A percentile compares a stretch with the other conserved stretches of the same genome.
phyloP scores from a whole-genome alignment of 2,113 vertebrate species.

The Tenebrosternarchus preto region DNA sequence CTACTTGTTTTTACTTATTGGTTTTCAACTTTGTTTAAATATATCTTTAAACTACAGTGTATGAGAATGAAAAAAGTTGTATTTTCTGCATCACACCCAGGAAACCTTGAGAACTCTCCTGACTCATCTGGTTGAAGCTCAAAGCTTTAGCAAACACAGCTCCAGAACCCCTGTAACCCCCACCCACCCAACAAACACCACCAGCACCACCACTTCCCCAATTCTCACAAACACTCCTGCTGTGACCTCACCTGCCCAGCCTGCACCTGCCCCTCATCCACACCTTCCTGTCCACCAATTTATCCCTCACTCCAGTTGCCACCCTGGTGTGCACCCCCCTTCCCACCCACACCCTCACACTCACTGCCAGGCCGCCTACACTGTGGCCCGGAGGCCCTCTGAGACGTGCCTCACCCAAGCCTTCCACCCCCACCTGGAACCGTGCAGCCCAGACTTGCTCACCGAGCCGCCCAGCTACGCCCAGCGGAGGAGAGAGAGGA shows the following conservation, averaged over 20 bases:
- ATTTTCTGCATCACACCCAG: background rate
- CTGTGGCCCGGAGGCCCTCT: slow-evolving; percentile 16
- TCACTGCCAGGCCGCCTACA: background rate
- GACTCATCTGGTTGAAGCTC: slow-evolving; percentile 18
- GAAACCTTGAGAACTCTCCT: slow-evolving; percentile 34
- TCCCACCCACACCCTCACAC: background rate
- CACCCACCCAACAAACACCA: background rate
- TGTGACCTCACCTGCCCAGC: background rate
- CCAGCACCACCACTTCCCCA: background rate
- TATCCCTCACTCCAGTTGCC: background rate
- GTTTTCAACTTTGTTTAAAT: no score
- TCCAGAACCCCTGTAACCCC: background rate
- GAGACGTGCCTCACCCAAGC: slow-evolving; percentile 25
- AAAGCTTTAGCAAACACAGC: background rate
- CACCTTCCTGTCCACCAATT: no score
- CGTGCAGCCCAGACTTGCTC: background rate
- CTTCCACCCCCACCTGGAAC: background rate
- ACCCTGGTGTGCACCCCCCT: background rate
- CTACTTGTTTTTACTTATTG: no score
- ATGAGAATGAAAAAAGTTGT: no score
- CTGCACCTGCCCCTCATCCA: background rate
- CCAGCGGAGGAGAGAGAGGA: slow-evolving; percentile 15
- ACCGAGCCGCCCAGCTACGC: slow-evolving; percentile 29
- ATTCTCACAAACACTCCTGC: background rate
- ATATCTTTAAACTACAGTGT: no score